Evolutionary conservation across 2,113 vertebrate genomes (phyloP).

Genomic region (Osmerus mordax): DNA sequence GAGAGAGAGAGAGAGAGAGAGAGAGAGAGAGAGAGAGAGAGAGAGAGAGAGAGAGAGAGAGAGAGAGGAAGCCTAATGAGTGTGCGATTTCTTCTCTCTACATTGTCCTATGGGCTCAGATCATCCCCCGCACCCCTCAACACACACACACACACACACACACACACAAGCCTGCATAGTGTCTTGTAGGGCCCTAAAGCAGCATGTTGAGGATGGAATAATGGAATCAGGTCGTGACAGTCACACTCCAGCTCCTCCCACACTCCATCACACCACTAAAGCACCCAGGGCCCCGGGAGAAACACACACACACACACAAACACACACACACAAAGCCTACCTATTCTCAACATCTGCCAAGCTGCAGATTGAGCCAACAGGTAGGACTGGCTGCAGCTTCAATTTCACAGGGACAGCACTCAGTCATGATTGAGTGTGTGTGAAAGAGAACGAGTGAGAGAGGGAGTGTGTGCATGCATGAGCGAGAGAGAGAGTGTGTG

Average conservation of each 20-base stretch:
- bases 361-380: neutral
- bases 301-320: constrained; percentile 5
- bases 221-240: constrained; percentile 13
- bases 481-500: neutral
- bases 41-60: neutral
- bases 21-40: neutral
- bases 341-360: neutral
- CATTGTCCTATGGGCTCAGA: constrained; percentile 6
- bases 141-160: neutral
- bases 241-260: constrained; percentile 2
- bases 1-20: neutral
- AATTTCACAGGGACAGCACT: neutral
- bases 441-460: neutral
- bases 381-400: neutral
- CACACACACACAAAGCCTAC: neutral
- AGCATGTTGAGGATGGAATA: constrained; percentile 20
- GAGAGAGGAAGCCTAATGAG: constrained; percentile 27
- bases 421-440: neutral
- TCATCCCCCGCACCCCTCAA: too few species aligned
- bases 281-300: neutral
- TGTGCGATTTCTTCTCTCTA: constrained; percentile 24
- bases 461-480: neutral
- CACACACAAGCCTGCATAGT: constrained; percentile 19
- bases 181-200: constrained; percentile 9
- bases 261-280: constrained; percentile 8